phyloP scores from a whole-genome alignment of 2,113 vertebrate genomes.

The Galemys pyrenaicus region DNA sequence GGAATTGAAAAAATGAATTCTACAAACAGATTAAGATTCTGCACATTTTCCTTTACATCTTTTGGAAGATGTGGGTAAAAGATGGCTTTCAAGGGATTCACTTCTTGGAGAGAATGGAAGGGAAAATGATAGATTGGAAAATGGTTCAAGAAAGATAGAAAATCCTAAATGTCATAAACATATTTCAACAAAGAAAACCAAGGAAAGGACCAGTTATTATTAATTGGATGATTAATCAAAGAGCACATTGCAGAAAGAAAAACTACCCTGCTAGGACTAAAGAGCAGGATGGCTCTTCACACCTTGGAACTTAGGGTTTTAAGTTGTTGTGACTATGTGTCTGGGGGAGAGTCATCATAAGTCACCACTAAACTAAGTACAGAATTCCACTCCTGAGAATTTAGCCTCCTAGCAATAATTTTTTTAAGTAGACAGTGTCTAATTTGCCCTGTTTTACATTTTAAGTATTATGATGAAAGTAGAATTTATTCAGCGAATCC shows the following conservation, averaged over 20 bases:
- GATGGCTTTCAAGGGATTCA: background rate
- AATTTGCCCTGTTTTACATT: background rate
- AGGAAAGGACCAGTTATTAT: constrained; percentile 11
- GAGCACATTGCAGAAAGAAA: constrained; percentile 25
- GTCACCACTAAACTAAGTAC: background rate
- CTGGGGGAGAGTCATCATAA: background rate
- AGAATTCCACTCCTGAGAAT: background rate
- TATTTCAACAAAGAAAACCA: constrained; percentile 17
- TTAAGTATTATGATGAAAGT: background rate
- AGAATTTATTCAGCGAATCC: background rate
- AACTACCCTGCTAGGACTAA: background rate
- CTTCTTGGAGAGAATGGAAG: background rate
- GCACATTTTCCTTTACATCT: background rate
- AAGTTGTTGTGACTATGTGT: constrained; percentile 22
- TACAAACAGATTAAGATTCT: background rate
- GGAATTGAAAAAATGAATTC: background rate
- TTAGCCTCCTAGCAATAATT: background rate
- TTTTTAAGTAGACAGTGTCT: background rate
- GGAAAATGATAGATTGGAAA: constrained; percentile 35
- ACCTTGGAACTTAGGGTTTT: background rate
- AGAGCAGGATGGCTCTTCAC: background rate
- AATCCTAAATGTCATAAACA: constrained; percentile 44
- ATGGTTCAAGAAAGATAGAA: constrained; percentile 5
- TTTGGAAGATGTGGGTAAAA: background rate
- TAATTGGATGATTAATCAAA: constrained; percentile 54